Base-by-base conservation (phyloP, 2,113 vertebrate genomes). In the Brachypodius melanocephalos region DNA sequence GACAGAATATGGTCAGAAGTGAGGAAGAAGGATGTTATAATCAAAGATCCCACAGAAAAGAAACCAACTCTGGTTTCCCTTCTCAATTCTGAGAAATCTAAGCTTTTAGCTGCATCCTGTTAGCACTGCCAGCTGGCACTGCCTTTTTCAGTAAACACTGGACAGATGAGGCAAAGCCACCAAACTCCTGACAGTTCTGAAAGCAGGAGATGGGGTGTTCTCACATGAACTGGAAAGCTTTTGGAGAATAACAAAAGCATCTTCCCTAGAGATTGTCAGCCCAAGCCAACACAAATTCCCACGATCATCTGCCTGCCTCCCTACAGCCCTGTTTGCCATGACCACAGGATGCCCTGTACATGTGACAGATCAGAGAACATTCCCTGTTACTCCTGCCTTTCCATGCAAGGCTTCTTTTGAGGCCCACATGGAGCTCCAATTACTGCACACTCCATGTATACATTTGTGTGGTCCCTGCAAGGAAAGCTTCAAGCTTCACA, bases 331-430 rank as follows among this genome's bases (percentile, higher is more conserved):
- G 58, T 79, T 0, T 77, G 86, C 51, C 2, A 1, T 20, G 43
- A 12, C 38, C 9, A 42, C 69, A 63, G 81, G 36, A 61, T 13
- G 42, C 11, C 46, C 43, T 40, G 32, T 3, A 3, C 3, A 36
- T 1, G 2, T 17, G 29, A 32, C 1, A 9, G 43, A 36, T 11
- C 21, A 59, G 36, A 72, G 31, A 40, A 67, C 0, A 0, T 21
- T 68, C 24, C 72, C 25, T 12, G 67, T 28, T 45, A 51, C 34
- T 85, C 36, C 62, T 62, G 72, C 49, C 54, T 66, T 71, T 83
- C 32, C n/a, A 49, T 2, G 1, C 46, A 54, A 66, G 38, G 29
- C 9, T 93, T 43, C 42, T 40, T 43, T 10, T 0, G 0, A 29
- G 57, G n/a, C 29, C 79, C 29, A 67, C 17, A 32, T 3, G 43